Evolutionary conservation across 2,888 invertebrate species (phyloP), one percentile per base, ranked within the genome.

Genomic region (Trachelus tabidus): DNA sequence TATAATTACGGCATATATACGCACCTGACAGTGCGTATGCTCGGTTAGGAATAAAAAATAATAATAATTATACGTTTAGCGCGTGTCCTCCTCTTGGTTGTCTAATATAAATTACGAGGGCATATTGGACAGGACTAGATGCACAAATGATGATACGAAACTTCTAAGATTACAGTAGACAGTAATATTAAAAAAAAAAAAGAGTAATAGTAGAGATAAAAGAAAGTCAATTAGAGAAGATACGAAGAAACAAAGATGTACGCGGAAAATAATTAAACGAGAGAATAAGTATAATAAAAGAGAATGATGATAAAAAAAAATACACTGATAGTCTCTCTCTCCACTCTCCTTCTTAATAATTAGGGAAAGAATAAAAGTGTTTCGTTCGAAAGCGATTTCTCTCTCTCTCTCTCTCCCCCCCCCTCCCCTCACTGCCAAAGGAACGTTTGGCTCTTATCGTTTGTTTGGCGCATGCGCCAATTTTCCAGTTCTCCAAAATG

Each of bases 71-170:
- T 56, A 56, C 23, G 40, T 73, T 76, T 68, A 68, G 35, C 74
- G 77, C 69, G 68, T 77, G 73, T 73, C 56, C 68, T 71, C 73
- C 37, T 76, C 73, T 78, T 68, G 79, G 79, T 77, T 78, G 76
- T 75, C 77, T 71, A 80, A 80, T 81, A 81, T 83, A 86, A 85
- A 77, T 83, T 84, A 85, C 84, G 82, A 85, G 84, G 83, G 85
- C 87, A 86, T 85, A 87, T 83, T 87, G 87, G 84, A 88, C 87
- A 88, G 86, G 89, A 89, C 89, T 89, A 89, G 89, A 89, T 88
- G 89, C 89, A 88, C 89, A 84, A 85, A 85, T 87, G 85, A 87
- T 85, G 81, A 82, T 84, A 82, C 81, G 75, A 81, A 80, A 69
- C 9, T 15, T 33, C 4, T 71, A 71, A 31, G 30, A 31, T 31